These are phyloP conservation scores for Cephus pygmeus DNA, from an alignment of 2,888 invertebrate species.

Conservation along the genomic window DNA sequence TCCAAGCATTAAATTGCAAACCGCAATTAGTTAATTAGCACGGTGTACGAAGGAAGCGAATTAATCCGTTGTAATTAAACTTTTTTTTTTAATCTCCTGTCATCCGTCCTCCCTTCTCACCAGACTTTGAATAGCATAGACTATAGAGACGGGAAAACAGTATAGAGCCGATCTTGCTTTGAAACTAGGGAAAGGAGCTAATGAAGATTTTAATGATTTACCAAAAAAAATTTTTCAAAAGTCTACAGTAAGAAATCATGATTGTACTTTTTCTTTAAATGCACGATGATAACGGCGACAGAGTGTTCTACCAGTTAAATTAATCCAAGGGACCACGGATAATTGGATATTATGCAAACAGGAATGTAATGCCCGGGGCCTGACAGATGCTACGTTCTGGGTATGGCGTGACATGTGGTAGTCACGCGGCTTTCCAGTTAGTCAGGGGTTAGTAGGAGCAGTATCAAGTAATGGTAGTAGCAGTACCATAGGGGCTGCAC, in stretches of 20 bases:
- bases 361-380: conserved; percentile 26
- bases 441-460: not conserved
- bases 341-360: conserved; percentile 53
- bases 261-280: not conserved
- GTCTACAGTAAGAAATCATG: not conserved
- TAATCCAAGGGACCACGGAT: conserved; percentile 34
- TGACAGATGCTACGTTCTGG: conserved; percentile 41
- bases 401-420: conserved; percentile 20
- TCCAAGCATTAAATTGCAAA: conserved; percentile 30
- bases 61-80: conserved; percentile 21
- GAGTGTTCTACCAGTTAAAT: conserved; percentile 15
- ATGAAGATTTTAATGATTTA: not conserved
- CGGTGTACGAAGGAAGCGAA: conserved; percentile 2
- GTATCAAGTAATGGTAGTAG: not conserved
- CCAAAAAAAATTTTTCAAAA: not conserved
- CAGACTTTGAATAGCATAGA: not conserved
- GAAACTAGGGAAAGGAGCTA: not conserved
- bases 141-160: not conserved
- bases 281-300: not conserved
- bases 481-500: not conserved
- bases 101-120: not conserved
- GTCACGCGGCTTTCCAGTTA: not conserved
- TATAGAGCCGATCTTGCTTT: not conserved
- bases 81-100: conserved; percentile 2
- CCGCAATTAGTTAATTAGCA: conserved; percentile 29